These are phyloP conservation scores for Drosophila erecta DNA, from an alignment of 1,140 invertebrate genomes.

Conservation along the genomic window DNA sequence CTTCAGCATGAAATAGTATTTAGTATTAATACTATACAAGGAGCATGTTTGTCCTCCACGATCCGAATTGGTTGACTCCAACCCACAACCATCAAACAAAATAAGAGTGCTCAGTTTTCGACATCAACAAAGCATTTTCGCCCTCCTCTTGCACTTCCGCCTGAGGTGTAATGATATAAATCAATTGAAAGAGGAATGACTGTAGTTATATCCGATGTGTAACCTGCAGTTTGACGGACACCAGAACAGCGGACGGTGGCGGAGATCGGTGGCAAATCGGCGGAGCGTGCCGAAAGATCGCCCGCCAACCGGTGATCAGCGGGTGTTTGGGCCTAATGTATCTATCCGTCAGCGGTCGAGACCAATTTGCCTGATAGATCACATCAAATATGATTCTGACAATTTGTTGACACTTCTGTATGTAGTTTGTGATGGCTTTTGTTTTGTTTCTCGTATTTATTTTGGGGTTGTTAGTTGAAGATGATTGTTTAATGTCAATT, in stretches of 20 bases:
- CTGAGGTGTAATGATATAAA: conserved; percentile 39
- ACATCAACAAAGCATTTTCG: not conserved
- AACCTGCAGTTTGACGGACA: conserved; percentile 24
- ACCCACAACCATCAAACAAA: too few relatives aligned
- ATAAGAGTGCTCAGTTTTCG: conserved; percentile 9
- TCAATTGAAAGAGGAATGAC: conserved; percentile 19
- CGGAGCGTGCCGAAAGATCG: conserved; percentile 55
- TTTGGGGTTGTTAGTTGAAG: conserved; percentile 38
- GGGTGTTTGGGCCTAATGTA: conserved; percentile 13
- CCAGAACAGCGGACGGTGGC: not conserved
- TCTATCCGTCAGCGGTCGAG: conserved; percentile 22
- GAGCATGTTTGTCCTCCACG: too few relatives aligned
- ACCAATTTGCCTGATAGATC: conserved; percentile 70
- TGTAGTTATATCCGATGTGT: not conserved
- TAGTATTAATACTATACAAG: too few relatives aligned
- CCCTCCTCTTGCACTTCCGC: not conserved
- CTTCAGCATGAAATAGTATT: too few relatives aligned
- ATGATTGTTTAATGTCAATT: conserved; percentile 66
- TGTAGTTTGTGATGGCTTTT: conserved; percentile 15
- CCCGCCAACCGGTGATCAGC: conserved; percentile 11
- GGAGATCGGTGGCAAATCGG: conserved; percentile 24
- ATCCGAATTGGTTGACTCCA: too few relatives aligned
- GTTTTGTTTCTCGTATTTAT: conserved; percentile 42
- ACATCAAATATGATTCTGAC: conserved; percentile 60
- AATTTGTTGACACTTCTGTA: conserved; percentile 73